phyloP scores from a whole-genome alignment of 2,888 invertebrate genomes.

The Agrotis segetum region DNA sequence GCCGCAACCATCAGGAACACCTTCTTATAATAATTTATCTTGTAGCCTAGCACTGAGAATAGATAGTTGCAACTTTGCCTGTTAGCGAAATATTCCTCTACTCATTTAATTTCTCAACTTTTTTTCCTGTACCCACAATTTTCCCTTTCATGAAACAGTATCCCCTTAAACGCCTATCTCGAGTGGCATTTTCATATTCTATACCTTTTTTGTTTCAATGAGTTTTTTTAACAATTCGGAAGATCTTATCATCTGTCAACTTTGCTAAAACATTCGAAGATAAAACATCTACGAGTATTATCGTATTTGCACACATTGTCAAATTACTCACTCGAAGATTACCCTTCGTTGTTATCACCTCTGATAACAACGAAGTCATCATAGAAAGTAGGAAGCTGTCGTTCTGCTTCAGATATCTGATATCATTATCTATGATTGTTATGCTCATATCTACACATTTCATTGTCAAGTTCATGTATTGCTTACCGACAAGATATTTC shows the following conservation, averaged over 20 bases:
- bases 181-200: neutral
- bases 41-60: neutral
- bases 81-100: neutral
- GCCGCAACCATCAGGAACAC: neutral
- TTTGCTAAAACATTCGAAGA: no score
- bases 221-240: neutral
- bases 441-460: neutral
- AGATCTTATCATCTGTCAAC: neutral
- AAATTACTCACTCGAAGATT: neutral
- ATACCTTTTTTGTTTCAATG: neutral
- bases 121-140: neutral
- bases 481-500: neutral
- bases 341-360: neutral
- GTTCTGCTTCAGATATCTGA: neutral
- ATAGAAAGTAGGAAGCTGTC: neutral
- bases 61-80: neutral
- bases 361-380: no score
- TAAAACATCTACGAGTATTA: neutral
- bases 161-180: no score
- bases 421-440: neutral
- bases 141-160: no score
- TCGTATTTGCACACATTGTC: no score
- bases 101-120: neutral
- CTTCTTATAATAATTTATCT: neutral
- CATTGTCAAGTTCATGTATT: constrained; percentile 1